phyloP scores from a whole-genome alignment of 2,888 invertebrate species.

The Epicampocera succincta region DNA sequence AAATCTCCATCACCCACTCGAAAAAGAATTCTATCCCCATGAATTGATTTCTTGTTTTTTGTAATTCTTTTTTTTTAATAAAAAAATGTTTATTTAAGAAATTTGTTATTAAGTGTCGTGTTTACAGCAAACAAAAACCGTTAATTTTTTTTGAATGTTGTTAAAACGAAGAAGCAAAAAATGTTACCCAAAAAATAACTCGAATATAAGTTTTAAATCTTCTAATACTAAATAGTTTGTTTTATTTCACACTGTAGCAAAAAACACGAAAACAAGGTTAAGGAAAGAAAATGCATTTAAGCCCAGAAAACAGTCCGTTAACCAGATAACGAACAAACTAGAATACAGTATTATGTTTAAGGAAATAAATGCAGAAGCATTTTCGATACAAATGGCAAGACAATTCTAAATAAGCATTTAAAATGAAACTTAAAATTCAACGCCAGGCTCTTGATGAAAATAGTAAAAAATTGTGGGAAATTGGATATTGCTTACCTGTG shows the following conservation, averaged over 20 bases:
- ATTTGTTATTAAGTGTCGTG: constrained; percentile 55
- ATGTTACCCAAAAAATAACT: constrained; percentile 44
- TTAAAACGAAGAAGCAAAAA: constrained; percentile 36
- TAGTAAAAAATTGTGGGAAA: no score
- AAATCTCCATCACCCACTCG: constrained; percentile 65
- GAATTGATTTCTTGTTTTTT: constrained; percentile 38
- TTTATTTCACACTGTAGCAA: constrained; percentile 1
- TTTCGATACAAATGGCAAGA: no score
- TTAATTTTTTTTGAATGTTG: constrained; percentile 58
- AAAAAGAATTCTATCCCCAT: constrained; percentile 55
- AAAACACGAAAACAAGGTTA: no score
- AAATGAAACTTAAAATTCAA: no score
- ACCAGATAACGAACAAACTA: no score
- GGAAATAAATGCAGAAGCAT: no score
- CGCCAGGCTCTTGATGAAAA: no score
- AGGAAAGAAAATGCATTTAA: no score
- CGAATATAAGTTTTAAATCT: constrained; percentile 64
- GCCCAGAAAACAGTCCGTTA: no score
- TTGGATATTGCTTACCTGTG: no score
- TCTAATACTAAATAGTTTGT: constrained; percentile 37
- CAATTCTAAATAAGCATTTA: no score
- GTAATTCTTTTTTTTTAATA: constrained; percentile 37
- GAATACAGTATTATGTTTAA: no score
- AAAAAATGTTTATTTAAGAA: constrained; percentile 51
- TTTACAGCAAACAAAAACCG: constrained; percentile 47